Conservation (phyloP, 2,888 invertebrate species). For the Chironomus tentans region DNA sequence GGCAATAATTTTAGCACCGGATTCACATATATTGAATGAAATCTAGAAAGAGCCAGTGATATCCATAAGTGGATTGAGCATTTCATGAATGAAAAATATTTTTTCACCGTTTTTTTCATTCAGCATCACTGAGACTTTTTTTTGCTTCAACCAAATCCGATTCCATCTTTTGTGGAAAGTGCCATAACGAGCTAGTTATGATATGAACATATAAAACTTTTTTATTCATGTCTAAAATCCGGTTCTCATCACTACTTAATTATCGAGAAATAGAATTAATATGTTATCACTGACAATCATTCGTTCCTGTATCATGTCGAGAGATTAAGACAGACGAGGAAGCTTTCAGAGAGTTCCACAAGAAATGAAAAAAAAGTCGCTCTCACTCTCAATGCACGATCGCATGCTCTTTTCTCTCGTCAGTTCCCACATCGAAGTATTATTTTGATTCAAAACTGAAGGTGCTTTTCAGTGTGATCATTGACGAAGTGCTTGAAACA, state of each 20-base stretch:
- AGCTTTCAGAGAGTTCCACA: not conserved
- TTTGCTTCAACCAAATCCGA: not conserved
- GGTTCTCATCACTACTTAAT: slow-evolving; percentile 14
- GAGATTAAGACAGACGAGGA: not conserved
- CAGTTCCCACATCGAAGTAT: not conserved
- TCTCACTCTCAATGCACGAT: not conserved
- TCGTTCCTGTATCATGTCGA: not conserved
- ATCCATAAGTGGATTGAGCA: not conserved
- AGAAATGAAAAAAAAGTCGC: no score
- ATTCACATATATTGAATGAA: not conserved
- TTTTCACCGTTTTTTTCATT: not conserved
- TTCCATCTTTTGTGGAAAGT: not conserved
- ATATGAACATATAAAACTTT: not conserved
- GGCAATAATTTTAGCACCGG: slow-evolving; percentile 10
- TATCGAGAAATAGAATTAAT: not conserved
- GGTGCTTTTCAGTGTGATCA: slow-evolving; percentile 9
- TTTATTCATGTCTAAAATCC: not conserved
- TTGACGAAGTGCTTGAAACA: slow-evolving; percentile 10
- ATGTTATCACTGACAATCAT: not conserved
- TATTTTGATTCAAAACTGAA: not conserved
- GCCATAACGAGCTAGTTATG: not conserved
- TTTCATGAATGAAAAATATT: slow-evolving; percentile 2
- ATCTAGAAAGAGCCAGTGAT: not conserved
- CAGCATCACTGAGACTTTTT: not conserved
- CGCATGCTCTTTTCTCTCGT: not conserved